Evolutionary conservation across 2,113 vertebrate species (phyloP).

Genomic region (Notechis scutatus): DNA sequence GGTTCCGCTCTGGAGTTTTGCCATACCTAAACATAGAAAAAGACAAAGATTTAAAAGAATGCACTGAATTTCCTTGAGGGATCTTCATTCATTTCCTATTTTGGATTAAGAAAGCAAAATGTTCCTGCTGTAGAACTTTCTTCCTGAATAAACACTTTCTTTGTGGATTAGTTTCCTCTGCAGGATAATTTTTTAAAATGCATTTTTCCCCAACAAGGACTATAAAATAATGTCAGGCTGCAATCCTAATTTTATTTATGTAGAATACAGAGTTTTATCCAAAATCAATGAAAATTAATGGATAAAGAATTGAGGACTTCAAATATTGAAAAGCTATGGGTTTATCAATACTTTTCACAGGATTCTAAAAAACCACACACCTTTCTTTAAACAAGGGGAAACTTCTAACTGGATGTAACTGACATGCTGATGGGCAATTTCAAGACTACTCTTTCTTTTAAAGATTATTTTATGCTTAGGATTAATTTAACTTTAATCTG

Average conservation of each 20-base stretch:
- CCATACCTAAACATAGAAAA: not conserved
- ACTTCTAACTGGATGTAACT: not conserved
- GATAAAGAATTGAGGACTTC: not conserved
- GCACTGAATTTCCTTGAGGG: constrained; percentile 1
- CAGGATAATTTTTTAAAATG: not conserved
- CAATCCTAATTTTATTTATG: not conserved
- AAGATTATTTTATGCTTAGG: not conserved
- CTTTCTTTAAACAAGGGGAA: not conserved
- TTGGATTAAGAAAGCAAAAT: constrained; percentile 2
- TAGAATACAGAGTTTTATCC: not conserved
- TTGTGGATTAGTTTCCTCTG: constrained; percentile 1
- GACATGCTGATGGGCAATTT: not conserved
- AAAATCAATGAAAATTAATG: not conserved
- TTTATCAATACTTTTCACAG: not conserved
- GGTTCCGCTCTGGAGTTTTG: not conserved
- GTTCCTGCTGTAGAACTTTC: not conserved
- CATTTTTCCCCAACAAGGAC: not conserved
- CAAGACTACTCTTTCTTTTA: not conserved
- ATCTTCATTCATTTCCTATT: constrained; percentile 8
- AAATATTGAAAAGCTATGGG: not conserved
- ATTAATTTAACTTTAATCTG: not conserved
- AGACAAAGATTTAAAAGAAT: not conserved
- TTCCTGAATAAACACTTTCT: constrained; percentile 26
- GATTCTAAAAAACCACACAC: not conserved
- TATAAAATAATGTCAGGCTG: not conserved